Evolutionary conservation across 35 echinoderm and acorn worm genomes (phyloP), one percentile per base, ranked within the genome.

Genomic region (Anneissia japonica): DNA sequence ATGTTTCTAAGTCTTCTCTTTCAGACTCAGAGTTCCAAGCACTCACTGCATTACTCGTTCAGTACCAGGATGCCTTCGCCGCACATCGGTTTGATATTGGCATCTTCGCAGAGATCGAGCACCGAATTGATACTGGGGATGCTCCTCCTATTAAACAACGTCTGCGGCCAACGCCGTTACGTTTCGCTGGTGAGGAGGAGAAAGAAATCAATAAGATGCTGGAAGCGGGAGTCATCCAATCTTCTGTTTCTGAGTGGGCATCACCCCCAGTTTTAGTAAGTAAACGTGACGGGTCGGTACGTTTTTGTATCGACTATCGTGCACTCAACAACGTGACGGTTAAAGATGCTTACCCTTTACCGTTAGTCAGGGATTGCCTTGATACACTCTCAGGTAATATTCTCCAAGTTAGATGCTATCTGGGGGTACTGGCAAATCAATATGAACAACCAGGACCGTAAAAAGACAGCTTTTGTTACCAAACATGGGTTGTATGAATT

Each of bases 321-420:
- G 35, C 36, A 6, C 36, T 87, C 36, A 91, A 91, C 31, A 55
- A 87, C 35, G 72, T 87, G 2, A 91, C 84, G 14, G 38, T 55
- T 10, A 91, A 91, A 39, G 87, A 89, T 89, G 79, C 56, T 6
- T 84, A 83, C 34, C 87, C 87, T 16, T 55, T 82, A n/a, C 87
- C 80, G 1, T 32, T 81, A 34, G 38, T 89, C 13, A 34, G 84
- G 23, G 87, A 89, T 31, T 82, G 78, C 37, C 32, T 93, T 31
- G 86, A 93, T 17, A 64, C 79, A 21, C 80, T 93, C 23, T 87
- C 86, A 0, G 86, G 77, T 5, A 88, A 74, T 36, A 12, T 38
- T 92, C 46, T 93, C 91, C 5, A 93, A 89, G 51, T 30, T 93
- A 26, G 91, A 93, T 56, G 81, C 86, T 0, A 79, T 64, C 21